These are phyloP conservation scores for Oreocharis arfaki DNA, from an alignment of 2,113 vertebrate genomes.

Conservation along the genomic window DNA sequence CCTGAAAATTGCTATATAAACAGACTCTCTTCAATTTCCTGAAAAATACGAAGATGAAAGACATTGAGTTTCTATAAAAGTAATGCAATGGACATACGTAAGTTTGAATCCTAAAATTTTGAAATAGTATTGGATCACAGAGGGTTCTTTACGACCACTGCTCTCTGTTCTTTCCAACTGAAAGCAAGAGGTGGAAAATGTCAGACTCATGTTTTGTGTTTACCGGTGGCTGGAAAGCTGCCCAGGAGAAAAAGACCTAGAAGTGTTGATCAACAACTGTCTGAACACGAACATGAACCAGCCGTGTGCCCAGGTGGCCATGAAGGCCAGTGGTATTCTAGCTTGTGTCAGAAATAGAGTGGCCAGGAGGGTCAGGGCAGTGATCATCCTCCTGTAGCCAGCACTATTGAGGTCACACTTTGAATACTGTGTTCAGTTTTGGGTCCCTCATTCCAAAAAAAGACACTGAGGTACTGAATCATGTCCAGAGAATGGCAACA, in stretches of 20 bases:
- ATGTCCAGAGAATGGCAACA: not conserved
- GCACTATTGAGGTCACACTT: not conserved
- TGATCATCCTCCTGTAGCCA: no score
- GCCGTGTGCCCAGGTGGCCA: not conserved
- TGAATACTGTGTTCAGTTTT: not conserved
- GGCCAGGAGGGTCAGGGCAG: not conserved
- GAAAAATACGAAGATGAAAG: not conserved
- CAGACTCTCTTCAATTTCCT: not conserved
- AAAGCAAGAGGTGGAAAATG: not conserved
- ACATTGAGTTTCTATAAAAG: not conserved
- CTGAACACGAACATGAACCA: not conserved
- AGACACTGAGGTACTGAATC: not conserved
- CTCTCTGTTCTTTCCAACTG: not conserved
- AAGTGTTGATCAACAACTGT: not conserved
- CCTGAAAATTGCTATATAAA: not conserved
- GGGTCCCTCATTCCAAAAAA: not conserved
- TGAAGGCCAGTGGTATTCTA: not conserved
- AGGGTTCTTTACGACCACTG: accelerated
- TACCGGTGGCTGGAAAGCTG: not conserved
- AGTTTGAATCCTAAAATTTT: not conserved
- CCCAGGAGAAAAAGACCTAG: not conserved
- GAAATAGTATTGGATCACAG: not conserved
- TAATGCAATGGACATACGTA: not conserved
- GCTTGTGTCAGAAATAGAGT: not conserved
- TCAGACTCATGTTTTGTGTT: not conserved